Evolutionary conservation across 53 echinoderm and acorn worm species (phyloP).

Genomic region (Henricia sp.): DNA sequence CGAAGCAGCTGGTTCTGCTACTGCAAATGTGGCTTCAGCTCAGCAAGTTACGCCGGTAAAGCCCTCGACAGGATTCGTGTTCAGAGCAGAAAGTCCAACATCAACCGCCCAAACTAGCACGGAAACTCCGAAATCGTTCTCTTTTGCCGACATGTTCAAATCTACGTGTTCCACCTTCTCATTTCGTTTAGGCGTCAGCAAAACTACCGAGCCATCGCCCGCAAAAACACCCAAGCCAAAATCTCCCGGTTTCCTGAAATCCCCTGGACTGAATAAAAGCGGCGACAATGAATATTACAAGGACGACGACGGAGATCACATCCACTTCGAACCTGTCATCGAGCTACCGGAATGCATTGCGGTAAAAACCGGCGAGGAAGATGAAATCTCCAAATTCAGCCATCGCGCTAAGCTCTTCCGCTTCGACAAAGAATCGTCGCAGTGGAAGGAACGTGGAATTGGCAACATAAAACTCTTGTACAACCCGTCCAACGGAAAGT

Average conservation of each 20-base stretch:
- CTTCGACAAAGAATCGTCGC: constrained; percentile 64
- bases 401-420: constrained; percentile 91
- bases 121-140: background rate
- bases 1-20: background rate
- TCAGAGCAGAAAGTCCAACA: background rate
- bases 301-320: constrained; percentile 76
- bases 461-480: constrained; percentile 90
- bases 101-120: background rate
- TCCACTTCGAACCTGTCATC: constrained; percentile 91
- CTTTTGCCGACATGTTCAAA: constrained; percentile 56
- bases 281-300: constrained; percentile 62
- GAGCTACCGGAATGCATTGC: constrained; percentile 74
- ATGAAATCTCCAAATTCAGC: constrained; percentile 76
- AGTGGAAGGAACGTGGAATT: constrained; percentile 96
- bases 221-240: constrained; percentile 40
- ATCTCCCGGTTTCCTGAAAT: constrained; percentile 56
- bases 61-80: background rate
- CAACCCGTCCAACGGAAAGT: constrained; percentile 49
- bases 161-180: constrained; percentile 29
- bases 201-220: background rate
- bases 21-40: background rate
- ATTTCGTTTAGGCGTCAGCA: constrained; percentile 48
- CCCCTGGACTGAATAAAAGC: constrained; percentile 69
- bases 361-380: constrained; percentile 85
- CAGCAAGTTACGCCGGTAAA: background rate